These are phyloP conservation scores for Eubucco bourcierii DNA, from an alignment of 2,113 vertebrate genomes.

Conservation along the genomic window DNA sequence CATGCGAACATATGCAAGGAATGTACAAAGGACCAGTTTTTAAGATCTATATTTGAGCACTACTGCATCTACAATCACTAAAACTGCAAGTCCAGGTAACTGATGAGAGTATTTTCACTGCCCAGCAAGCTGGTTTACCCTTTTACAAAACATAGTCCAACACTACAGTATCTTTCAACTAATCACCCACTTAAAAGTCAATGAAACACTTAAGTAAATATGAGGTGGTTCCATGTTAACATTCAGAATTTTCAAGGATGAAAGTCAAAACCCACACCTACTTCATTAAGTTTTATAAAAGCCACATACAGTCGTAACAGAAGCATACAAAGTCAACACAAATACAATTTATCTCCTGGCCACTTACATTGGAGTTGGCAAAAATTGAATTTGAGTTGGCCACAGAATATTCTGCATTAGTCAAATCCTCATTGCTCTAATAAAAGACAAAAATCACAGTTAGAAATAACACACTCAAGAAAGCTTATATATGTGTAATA, in stretches of 20 bases:
- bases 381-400: conserved; percentile 92
- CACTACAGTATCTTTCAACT: neutral
- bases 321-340: neutral
- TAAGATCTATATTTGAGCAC: neutral
- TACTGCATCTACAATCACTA: neutral
- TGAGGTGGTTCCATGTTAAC: neutral
- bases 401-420: conserved; percentile 88
- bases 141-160: neutral
- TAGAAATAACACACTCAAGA: neutral
- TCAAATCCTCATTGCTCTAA: conserved; percentile 89
- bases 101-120: neutral
- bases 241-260: neutral
- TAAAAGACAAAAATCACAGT: conserved; percentile 55
- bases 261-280: neutral
- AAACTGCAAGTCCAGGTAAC: neutral
- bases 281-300: neutral
- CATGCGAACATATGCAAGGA: neutral
- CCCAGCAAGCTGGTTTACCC: neutral
- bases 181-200: neutral
- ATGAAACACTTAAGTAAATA: neutral
- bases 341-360: neutral
- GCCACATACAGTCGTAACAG: neutral
- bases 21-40: neutral
- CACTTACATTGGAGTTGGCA: conserved; percentile 87
- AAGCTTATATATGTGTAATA: neutral